These are phyloP conservation scores for Papilio glaucus DNA, from an alignment of 1,140 invertebrate species.

Conservation along the genomic window DNA sequence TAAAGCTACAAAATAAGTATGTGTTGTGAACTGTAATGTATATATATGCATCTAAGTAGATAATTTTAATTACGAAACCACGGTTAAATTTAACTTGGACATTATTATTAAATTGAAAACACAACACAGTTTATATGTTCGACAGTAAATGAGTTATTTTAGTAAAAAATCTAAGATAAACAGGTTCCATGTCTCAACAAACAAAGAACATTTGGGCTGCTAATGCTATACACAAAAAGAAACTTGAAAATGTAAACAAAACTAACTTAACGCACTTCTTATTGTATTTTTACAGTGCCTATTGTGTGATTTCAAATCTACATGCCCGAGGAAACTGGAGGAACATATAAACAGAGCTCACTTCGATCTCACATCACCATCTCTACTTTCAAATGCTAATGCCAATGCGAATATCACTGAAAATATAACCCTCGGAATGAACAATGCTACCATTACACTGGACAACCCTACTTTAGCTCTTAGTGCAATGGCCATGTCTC, in stretches of 20 bases:
- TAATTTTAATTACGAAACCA: background rate
- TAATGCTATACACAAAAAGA: no score
- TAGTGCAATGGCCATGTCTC: constrained; percentile 73
- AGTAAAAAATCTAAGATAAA: no score
- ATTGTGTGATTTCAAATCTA: constrained; percentile 91
- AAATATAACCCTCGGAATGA: constrained; percentile 66
- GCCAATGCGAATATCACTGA: constrained; percentile 60
- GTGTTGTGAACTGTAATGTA: background rate
- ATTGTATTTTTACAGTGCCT: constrained; percentile 86
- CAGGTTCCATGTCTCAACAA: no score
- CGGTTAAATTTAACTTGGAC: background rate
- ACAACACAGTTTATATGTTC: no score
- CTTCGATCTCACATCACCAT: constrained; percentile 91
- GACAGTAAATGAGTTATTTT: no score
- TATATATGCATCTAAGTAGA: background rate
- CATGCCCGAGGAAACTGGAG: constrained; percentile 89
- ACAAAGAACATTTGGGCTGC: no score
- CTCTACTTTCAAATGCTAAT: constrained; percentile 71
- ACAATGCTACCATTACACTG: constrained; percentile 63
- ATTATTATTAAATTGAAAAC: background rate
- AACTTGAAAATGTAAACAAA: no score
- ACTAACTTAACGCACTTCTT: background rate
- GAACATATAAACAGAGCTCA: constrained; percentile 94
- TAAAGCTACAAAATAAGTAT: background rate
- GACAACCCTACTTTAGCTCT: constrained; percentile 63